phyloP scores from a whole-genome alignment of 92 coral and sea anemone genomes.

The Umimayanthus chanpuru region DNA sequence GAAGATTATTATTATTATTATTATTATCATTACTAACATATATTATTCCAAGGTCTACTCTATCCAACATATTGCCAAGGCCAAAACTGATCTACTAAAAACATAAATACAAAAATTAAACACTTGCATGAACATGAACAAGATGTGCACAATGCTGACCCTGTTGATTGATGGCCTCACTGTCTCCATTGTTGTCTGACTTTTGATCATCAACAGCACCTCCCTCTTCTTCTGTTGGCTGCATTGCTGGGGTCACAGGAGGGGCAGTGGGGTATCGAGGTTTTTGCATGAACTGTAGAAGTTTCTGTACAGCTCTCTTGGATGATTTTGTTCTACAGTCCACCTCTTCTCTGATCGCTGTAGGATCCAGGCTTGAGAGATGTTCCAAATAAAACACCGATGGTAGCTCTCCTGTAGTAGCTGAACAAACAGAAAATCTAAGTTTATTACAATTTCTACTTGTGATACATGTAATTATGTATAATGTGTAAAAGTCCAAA shows the following conservation, averaged over 20 bases:
- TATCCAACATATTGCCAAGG: no score
- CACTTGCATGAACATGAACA: neutral
- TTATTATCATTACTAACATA: no score
- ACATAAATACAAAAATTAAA: no score
- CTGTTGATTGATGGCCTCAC: conserved; percentile 20
- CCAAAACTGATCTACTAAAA: no score
- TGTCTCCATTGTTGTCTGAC: conserved; percentile 22
- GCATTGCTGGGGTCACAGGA: conserved; percentile 14
- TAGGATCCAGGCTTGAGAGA: conserved; percentile 71
- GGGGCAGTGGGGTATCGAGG: conserved; percentile 54
- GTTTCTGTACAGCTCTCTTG: conserved; percentile 67
- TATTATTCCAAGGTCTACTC: no score
- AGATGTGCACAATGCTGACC: neutral
- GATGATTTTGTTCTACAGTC: conserved; percentile 73
- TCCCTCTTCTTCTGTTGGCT: conserved; percentile 3
- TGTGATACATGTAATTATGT: neutral
- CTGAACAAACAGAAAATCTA: neutral
- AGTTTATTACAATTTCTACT: neutral
- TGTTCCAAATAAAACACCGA: conserved; percentile 74
- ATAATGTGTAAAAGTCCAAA: no score
- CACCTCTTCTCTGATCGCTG: conserved; percentile 76
- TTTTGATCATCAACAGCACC: neutral
- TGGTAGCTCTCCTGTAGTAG: conserved; percentile 66
- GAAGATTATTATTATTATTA: no score
- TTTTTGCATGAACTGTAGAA: conserved; percentile 70